phyloP scores from a whole-genome alignment of 2,888 invertebrate species.

The Diplolepis rosae region DNA sequence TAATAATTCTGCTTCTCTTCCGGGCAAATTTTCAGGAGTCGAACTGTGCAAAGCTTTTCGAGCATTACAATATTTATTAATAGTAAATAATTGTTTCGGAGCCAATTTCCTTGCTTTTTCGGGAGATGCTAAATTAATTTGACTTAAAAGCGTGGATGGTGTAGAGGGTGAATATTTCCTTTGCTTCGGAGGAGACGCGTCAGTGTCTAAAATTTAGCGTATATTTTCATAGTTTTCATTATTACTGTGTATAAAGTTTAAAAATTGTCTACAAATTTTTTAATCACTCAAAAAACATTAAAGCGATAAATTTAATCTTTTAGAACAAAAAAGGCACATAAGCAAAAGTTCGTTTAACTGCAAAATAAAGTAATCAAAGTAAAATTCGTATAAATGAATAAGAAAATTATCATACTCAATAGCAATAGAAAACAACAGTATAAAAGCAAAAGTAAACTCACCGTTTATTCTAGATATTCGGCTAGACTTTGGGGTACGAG shows the following conservation, averaged over 20 bases:
- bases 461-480: conserved; percentile 44
- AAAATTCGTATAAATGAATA: no score
- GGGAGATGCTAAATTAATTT: conserved; percentile 55
- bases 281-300: no score
- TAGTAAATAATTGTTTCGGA: conserved; percentile 59
- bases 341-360: no score
- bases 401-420: no score
- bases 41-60: conserved; percentile 76
- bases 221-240: no score
- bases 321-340: no score
- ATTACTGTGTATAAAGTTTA: no score
- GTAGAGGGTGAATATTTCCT: conserved; percentile 53
- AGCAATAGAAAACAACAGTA: no score
- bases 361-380: no score
- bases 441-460: no score
- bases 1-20: conserved; percentile 86
- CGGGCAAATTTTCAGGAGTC: conserved; percentile 77
- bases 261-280: no score
- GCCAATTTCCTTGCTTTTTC: conserved; percentile 46
- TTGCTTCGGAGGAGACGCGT: conserved; percentile 57
- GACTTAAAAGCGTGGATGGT: conserved; percentile 60
- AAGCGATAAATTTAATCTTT: no score
- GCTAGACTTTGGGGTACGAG: conserved; percentile 46
- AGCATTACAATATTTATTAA: conserved; percentile 66
- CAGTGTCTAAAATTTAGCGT: conserved; percentile 25